phyloP scores from a whole-genome alignment of 2,797 vertebrate genomes.

The Yasuhikotakia modesta region DNA sequence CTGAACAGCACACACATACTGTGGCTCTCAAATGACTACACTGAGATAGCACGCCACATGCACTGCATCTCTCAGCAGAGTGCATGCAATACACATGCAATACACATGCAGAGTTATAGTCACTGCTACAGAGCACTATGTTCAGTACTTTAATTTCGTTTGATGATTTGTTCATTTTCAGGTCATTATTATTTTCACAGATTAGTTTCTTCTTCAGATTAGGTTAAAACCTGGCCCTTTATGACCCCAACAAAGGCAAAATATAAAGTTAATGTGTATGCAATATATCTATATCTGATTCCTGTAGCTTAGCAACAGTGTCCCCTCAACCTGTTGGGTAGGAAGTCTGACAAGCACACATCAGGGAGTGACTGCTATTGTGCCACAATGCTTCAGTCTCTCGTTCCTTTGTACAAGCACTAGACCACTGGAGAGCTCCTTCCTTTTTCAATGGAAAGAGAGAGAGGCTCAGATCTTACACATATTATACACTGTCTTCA shows the following conservation, averaged over 20 bases:
- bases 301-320: slow-evolving; percentile 33
- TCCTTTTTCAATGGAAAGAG: too few species aligned
- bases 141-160: too few species aligned
- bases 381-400: slow-evolving; percentile 6
- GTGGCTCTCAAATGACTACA: slow-evolving; percentile 25
- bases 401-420: slow-evolving; percentile 7
- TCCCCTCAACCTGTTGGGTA: slow-evolving; percentile 28
- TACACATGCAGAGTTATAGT: too few species aligned
- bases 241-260: neutral
- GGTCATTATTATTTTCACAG: too few species aligned
- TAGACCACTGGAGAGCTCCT: neutral
- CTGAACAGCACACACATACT: slow-evolving; percentile 24
- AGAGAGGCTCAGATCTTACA: too few species aligned
- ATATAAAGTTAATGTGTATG: neutral
- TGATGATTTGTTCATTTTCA: too few species aligned
- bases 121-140: neutral
- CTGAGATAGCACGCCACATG: neutral
- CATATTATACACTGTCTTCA: too few species aligned
- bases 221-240: neutral
- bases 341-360: slow-evolving; percentile 34
- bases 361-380: slow-evolving; percentile 11
- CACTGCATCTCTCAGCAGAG: neutral
- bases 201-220: too few species aligned
- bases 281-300: neutral
- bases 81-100: neutral